phyloP scores from a whole-genome alignment of 2,797 vertebrate species.

The Falco rusticolus region DNA sequence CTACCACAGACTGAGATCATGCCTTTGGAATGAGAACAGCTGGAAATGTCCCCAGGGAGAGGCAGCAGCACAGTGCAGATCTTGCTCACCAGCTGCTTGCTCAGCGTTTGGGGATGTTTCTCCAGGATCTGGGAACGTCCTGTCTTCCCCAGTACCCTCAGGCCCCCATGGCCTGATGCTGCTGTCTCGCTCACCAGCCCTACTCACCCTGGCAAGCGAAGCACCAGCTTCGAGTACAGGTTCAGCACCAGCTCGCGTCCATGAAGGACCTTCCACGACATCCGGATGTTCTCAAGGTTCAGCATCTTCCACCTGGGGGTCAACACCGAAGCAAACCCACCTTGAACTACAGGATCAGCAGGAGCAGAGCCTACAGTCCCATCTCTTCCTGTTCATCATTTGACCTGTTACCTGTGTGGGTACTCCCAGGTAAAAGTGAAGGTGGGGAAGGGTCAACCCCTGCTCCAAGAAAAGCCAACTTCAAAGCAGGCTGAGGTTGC shows the following conservation, averaged over 20 bases:
- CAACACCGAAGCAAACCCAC: neutral
- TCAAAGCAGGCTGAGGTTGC: neutral
- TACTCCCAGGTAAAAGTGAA: neutral
- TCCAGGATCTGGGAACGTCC: accelerated
- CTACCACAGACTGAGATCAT: accelerated
- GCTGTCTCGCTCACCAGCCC: accelerated
- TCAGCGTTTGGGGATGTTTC: accelerated
- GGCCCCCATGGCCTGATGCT: accelerated
- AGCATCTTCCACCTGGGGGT: constrained; percentile 40
- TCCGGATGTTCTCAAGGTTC: neutral
- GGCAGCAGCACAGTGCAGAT: neutral
- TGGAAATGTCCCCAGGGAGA: neutral
- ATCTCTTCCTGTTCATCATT: neutral
- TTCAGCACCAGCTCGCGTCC: constrained; percentile 19
- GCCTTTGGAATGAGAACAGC: neutral
- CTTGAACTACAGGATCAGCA: neutral
- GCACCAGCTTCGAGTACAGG: constrained; percentile 42
- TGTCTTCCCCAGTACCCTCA: neutral
- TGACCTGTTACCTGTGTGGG: neutral
- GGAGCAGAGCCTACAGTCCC: neutral
- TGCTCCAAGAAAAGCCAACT: accelerated
- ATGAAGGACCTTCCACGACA: neutral
- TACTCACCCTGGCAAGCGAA: constrained; percentile 59
- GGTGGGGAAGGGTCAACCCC: neutral
- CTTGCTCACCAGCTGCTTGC: neutral